Evolutionary conservation across 2,113 vertebrate species (phyloP), one percentile per base, ranked within the genome.

Genomic region (Sinocyclocheilus anshuiensis): DNA sequence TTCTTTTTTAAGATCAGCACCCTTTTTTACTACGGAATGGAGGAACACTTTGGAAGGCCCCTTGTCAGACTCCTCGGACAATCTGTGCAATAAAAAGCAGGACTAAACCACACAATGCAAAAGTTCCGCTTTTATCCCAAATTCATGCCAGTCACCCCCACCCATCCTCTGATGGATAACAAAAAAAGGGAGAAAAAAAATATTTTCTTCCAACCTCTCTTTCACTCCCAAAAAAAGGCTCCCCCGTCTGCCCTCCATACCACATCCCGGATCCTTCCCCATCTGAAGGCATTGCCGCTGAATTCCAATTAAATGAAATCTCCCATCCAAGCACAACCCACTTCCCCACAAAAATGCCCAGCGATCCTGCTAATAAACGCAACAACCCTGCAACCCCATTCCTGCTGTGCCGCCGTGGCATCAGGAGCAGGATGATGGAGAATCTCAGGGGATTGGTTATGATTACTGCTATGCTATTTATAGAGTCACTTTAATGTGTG

Each of bases 271-370:
- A 88, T 88, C 86, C 77, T 42, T 87, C 83, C 18, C 74, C 61
- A 67, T 84, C 29, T 69, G 83, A 89, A 81, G 59, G 87, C 65
- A 65, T 87, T 86, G 88, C 90, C 42, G 4, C 91, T 57, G 71
- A 93, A 93, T 92, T 91, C 91, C 89, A 87, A 79, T 26, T 76
- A 89, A 91, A 92, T 92, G 85, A 92, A 90, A 92, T 71, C 88
- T 87, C 86, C 89, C 89, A 87, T 89, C 89, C 90, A 81, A 86
- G 81, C 83, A 55, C 65, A 83, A 86, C 85, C 93, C 91, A 91
- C 90, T 93, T 94, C 91, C 91, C 92, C 90, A 79, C 87, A 89
- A 90, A 65, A 91, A 86, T 81, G 87, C 74, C 89, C 91, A 89
- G 67, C 89, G 89, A 90, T 53, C 84, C 77, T 89, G 77, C 88